phyloP scores from a whole-genome alignment of 2,888 invertebrate genomes.

The Incurvaria masculella region DNA sequence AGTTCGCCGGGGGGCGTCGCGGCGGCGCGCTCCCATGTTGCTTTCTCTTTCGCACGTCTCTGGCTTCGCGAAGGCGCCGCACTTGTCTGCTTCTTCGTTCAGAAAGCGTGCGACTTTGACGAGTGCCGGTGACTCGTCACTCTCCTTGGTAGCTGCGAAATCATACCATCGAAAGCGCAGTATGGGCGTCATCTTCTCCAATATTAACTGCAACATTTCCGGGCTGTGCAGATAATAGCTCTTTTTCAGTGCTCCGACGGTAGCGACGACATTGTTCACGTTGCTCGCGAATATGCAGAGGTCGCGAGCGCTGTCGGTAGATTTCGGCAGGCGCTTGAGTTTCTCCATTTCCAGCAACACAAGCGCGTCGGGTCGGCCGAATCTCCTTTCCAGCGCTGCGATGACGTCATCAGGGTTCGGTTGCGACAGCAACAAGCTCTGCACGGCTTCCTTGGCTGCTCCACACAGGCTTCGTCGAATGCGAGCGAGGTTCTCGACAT shows the following conservation, averaged over 20 bases:
- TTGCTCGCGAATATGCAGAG: background rate
- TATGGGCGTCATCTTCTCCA: background rate
- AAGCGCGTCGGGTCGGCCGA: background rate
- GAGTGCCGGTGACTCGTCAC: background rate
- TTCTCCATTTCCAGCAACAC: background rate
- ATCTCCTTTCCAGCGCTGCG: background rate
- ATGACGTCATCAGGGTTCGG: background rate
- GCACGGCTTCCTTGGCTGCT: background rate
- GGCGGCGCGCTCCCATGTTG: background rate
- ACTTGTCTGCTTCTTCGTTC: background rate
- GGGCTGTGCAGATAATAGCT: background rate
- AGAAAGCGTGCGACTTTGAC: background rate
- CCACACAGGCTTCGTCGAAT: background rate
- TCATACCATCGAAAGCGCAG: slow-evolving; percentile 3
- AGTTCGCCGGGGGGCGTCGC: background rate
- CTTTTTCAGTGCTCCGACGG: background rate
- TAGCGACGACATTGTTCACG: background rate
- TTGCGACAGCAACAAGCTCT: background rate
- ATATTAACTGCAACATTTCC: background rate
- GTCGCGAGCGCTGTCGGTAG: background rate
- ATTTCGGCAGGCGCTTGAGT: background rate
- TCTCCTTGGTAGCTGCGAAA: background rate
- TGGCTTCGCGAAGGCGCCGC: background rate
- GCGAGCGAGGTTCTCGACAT: background rate
- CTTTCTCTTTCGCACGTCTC: background rate